phyloP scores from a whole-genome alignment of 2,797 vertebrate species.

The Benthosema pterotum region DNA sequence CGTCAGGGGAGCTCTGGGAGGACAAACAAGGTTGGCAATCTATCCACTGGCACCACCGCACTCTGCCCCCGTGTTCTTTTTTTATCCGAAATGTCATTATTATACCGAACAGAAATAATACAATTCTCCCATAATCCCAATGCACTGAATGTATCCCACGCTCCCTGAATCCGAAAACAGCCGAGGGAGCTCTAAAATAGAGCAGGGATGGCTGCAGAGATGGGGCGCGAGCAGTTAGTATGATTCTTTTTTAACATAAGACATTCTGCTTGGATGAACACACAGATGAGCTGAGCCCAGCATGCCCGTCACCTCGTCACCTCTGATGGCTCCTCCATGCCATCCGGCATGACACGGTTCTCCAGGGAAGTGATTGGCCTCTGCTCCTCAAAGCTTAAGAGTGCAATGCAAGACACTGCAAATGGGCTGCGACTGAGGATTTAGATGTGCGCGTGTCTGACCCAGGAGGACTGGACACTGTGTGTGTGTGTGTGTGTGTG shows the following conservation, averaged over 20 bases:
- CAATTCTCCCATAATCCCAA: neutral
- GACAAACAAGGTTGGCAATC: no score
- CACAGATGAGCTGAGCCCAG: constrained; percentile 14
- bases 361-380: constrained; percentile 44
- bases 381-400: constrained; percentile 30
- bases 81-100: no score
- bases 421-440: no score
- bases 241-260: constrained; percentile 34
- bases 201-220: neutral
- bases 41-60: no score
- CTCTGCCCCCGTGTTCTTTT: no score
- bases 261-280: constrained; percentile 17
- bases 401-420: no score
- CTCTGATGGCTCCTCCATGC: constrained; percentile 37
- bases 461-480: no score
- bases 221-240: neutral
- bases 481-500: constrained; percentile 1
- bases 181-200: neutral
- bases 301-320: constrained; percentile 38
- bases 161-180: no score
- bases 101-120: no score
- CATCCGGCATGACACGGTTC: constrained; percentile 40
- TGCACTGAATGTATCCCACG: neutral
- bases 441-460: no score
- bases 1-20: no score